Conservation (phyloP, 2,888 invertebrate species). For the Apamea anceps region DNA sequence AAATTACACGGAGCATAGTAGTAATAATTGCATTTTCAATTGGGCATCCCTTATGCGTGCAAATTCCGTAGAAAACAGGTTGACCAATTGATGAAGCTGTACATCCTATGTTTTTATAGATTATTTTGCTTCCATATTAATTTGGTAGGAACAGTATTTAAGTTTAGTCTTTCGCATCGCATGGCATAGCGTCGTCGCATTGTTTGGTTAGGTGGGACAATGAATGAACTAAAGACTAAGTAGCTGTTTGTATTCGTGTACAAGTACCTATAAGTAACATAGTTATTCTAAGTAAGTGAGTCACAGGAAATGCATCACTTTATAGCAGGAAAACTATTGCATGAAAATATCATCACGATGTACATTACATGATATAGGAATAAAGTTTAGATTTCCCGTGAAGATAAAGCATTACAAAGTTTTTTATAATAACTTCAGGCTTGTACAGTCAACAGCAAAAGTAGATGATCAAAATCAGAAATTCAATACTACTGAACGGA, state of each 20-base stretch:
- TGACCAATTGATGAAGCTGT: background rate
- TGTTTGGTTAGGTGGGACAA: slow-evolving; percentile 7
- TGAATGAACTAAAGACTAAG: slow-evolving; percentile 2
- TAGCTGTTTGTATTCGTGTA: slow-evolving; percentile 18
- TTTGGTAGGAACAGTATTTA: background rate
- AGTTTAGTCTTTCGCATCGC: background rate
- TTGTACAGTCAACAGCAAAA: too few species aligned
- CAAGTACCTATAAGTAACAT: slow-evolving; percentile 29
- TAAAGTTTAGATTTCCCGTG: background rate
- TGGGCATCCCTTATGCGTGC: background rate
- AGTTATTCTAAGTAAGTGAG: slow-evolving; percentile 38
- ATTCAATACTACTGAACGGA: too few species aligned
- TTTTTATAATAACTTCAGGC: background rate
- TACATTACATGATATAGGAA: background rate
- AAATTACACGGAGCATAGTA: background rate
- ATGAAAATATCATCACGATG: slow-evolving; percentile 19
- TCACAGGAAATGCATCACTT: slow-evolving; percentile 43
- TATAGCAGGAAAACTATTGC: slow-evolving; percentile 37
- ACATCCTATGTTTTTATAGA: background rate
- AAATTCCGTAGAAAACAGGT: background rate
- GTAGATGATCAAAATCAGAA: too few species aligned
- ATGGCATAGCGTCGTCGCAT: background rate
- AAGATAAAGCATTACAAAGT: background rate
- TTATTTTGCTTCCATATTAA: background rate
- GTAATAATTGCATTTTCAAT: background rate